Percentiles rank a stretch among this genome's conserved stretches.
phyloP scores from a whole-genome alignment of 2,113 vertebrate genomes.

The Sciurus niger region DNA sequence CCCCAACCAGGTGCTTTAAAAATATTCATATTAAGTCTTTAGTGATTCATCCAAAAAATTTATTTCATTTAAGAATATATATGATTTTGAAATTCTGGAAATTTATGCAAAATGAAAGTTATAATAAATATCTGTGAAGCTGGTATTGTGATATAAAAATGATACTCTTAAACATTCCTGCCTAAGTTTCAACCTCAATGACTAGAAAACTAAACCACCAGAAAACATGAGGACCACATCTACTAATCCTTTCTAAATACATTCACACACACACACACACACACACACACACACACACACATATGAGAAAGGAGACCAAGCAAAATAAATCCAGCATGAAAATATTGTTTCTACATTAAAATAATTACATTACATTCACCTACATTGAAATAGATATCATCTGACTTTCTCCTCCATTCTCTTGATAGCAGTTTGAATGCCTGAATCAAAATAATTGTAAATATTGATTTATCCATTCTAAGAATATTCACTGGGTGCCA shows the following conservation, averaged over 20 bases:
- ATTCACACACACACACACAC: no score
- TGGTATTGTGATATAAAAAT: neutral
- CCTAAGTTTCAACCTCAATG: neutral
- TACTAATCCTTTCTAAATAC: no score
- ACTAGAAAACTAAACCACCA: neutral
- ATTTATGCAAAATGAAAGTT: neutral
- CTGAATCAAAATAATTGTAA: slow-evolving; percentile 60
- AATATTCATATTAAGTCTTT: neutral
- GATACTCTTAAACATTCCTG: neutral
- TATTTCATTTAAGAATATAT: neutral
- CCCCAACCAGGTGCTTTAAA: neutral
- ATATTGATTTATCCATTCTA: slow-evolving; percentile 66
- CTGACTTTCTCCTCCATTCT: neutral
- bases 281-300: no score
- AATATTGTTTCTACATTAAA: slow-evolving; percentile 29
- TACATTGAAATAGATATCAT: slow-evolving; percentile 42
- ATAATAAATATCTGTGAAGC: slow-evolving; percentile 16
- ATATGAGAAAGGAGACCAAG: neutral
- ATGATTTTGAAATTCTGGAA: neutral
- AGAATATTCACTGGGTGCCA: slow-evolving; percentile 54
- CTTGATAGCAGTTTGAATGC: neutral
- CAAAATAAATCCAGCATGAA: neutral
- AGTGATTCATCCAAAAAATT: neutral
- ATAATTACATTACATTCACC: slow-evolving; percentile 17
- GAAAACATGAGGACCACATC: neutral